Evolutionary conservation across 2,113 vertebrate species (phyloP).

Genomic region (Chionis minor): DNA sequence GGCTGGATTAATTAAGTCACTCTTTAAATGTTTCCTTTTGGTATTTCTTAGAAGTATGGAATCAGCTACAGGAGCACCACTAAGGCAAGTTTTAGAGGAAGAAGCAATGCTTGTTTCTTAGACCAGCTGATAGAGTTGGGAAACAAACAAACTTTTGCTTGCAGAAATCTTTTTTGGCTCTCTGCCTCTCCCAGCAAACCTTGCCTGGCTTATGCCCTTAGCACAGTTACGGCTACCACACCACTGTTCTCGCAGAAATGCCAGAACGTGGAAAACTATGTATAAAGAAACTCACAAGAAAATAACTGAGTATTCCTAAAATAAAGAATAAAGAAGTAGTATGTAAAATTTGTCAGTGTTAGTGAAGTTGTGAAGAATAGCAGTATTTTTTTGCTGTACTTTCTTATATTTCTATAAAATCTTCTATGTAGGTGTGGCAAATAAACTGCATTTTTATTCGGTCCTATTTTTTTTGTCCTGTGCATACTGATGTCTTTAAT

Average conservation of each 20-base stretch:
- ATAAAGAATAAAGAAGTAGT: background rate
- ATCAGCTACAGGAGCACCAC: background rate
- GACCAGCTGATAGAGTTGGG: conserved; percentile 14
- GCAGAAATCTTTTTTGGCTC: conserved; percentile 31
- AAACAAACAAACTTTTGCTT: conserved; percentile 55
- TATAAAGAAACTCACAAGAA: background rate
- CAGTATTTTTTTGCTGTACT: background rate
- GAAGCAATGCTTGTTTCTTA: background rate
- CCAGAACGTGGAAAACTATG: background rate
- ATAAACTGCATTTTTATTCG: background rate
- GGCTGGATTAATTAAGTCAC: background rate
- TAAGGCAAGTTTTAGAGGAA: background rate
- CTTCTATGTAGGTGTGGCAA: background rate
- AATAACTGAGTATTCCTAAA: background rate
- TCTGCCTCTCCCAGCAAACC: conserved; percentile 35
- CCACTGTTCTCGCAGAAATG: background rate
- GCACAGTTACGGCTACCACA: background rate
- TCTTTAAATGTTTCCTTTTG: background rate
- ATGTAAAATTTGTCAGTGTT: background rate
- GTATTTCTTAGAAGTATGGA: background rate
- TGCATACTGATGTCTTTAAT: background rate
- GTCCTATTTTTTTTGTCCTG: background rate
- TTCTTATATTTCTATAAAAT: background rate
- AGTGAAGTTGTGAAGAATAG: background rate
- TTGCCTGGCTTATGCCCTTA: conserved; percentile 15